Evolutionary conservation across 35 echinoderm and acorn worm species (phyloP).

Genomic region (Apostichopus parvimensis): DNA sequence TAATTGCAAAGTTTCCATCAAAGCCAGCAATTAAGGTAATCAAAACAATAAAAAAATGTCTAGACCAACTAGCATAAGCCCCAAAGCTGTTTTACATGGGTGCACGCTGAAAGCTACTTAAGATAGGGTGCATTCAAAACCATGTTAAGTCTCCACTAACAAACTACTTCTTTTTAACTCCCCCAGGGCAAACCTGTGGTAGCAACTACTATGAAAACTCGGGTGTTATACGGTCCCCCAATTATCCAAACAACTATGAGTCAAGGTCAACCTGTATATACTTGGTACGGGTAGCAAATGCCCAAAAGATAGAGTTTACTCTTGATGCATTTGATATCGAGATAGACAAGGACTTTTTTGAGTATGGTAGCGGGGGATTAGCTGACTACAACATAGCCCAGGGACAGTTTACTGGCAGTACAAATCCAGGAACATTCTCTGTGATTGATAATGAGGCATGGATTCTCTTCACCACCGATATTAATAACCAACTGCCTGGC

Average conservation of each 20-base stretch:
- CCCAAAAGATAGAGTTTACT: slow-evolving; percentile 71
- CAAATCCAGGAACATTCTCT: slow-evolving; percentile 40
- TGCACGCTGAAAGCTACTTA: too few relatives aligned
- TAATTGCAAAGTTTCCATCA: too few relatives aligned
- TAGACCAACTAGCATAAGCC: too few relatives aligned
- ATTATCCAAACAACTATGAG: slow-evolving; percentile 87
- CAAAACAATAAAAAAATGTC: too few relatives aligned
- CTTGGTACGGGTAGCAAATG: slow-evolving; percentile 69
- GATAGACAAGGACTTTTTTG: slow-evolving; percentile 64
- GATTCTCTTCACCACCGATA: slow-evolving; percentile 73
- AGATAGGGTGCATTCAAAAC: too few relatives aligned
- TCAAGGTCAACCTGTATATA: slow-evolving; percentile 69
- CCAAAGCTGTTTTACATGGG: too few relatives aligned
- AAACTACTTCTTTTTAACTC: too few relatives aligned
- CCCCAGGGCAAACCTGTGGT: slow-evolving; percentile 63
- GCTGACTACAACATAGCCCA: slow-evolving; percentile 60
- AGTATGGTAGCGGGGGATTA: slow-evolving; percentile 65
- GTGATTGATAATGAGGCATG: slow-evolving; percentile 69
- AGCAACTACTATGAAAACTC: slow-evolving; percentile 40
- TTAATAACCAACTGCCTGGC: slow-evolving; percentile 59
- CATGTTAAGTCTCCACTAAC: too few relatives aligned
- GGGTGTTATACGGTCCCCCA: slow-evolving; percentile 74
- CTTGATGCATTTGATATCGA: slow-evolving; percentile 62
- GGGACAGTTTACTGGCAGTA: slow-evolving; percentile 69
- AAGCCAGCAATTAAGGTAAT: too few relatives aligned